Evolutionary conservation across 2,797 vertebrate species (phyloP).

Genomic region (Gobio occitaniae): DNA sequence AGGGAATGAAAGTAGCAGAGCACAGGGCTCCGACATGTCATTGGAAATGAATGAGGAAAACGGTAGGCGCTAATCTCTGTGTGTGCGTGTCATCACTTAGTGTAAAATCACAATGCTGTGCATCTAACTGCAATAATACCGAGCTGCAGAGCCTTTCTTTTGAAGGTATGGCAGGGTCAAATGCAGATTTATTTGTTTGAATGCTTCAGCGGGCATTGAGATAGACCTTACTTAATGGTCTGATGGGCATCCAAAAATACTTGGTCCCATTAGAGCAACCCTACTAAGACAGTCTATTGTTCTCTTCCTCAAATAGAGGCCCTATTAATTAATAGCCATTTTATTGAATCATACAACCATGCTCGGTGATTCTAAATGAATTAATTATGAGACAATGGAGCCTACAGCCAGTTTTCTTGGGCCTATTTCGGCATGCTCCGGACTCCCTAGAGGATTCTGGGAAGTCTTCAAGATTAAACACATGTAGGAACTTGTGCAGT

Average conservation of each 20-base stretch:
- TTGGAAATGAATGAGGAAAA: slow-evolving; percentile 74
- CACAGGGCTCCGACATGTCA: slow-evolving; percentile 72
- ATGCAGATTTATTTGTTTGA: slow-evolving; percentile 52
- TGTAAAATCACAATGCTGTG: slow-evolving; percentile 68
- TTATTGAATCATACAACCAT: slow-evolving; percentile 33
- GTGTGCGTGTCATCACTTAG: slow-evolving; percentile 70
- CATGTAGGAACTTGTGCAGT: slow-evolving; percentile 29
- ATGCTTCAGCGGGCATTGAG: slow-evolving; percentile 50
- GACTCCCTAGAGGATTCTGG: slow-evolving; percentile 22
- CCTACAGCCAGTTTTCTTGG: slow-evolving; percentile 27
- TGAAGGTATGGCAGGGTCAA: slow-evolving; percentile 28
- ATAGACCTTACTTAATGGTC: slow-evolving; percentile 59
- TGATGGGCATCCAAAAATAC: slow-evolving; percentile 55
- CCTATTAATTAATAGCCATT: slow-evolving; percentile 31
- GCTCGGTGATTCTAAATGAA: slow-evolving; percentile 40
- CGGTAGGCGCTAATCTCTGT: slow-evolving; percentile 55
- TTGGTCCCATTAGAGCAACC: slow-evolving; percentile 45
- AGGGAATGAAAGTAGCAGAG: slow-evolving; percentile 71
- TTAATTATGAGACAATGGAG: slow-evolving; percentile 51
- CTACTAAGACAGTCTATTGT: slow-evolving; percentile 22
- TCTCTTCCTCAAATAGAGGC: slow-evolving; percentile 20
- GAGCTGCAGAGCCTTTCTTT: slow-evolving; percentile 50
- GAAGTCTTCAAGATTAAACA: slow-evolving; percentile 41
- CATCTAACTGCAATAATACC: slow-evolving; percentile 45
- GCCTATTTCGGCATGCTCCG: background rate